These are phyloP conservation scores for Megaceryle alcyon DNA, from an alignment of 2,797 vertebrate genomes.

Conservation along the genomic window DNA sequence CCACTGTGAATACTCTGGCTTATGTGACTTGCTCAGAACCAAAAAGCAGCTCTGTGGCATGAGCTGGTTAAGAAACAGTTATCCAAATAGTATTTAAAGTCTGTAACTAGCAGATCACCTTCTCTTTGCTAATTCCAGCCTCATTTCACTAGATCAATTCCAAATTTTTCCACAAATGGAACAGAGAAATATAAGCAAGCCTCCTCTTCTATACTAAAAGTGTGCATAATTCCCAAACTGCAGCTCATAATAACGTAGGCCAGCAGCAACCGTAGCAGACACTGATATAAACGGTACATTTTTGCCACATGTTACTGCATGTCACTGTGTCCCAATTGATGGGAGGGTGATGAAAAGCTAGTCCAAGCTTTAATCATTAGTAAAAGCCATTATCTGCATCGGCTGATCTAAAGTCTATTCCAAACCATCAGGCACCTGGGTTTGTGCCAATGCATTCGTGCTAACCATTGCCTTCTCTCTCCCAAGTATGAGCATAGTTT, in stretches of 20 bases:
- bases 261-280: background rate
- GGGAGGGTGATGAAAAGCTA: background rate
- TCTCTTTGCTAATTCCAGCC: background rate
- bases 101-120: background rate
- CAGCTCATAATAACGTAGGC: background rate
- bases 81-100: background rate
- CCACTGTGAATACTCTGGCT: background rate
- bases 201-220: background rate
- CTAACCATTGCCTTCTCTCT: background rate
- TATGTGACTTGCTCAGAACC: background rate
- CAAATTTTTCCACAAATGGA: background rate
- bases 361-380: constrained; percentile 54
- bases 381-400: constrained; percentile 61
- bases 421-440: constrained; percentile 11
- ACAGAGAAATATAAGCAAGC: background rate
- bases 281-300: accelerated
- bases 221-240: background rate
- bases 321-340: constrained; percentile 33
- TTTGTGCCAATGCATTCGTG: background rate
- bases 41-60: background rate
- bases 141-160: background rate
- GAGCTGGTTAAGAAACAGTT: background rate
- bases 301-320: constrained; percentile 35
- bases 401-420: constrained; percentile 4
- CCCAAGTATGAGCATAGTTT: background rate